Percentiles rank a stretch among this genome's conserved stretches.
These are phyloP conservation scores for Phainopepla nitens DNA, from an alignment of 2,113 vertebrate genomes.

Conservation along the genomic window DNA sequence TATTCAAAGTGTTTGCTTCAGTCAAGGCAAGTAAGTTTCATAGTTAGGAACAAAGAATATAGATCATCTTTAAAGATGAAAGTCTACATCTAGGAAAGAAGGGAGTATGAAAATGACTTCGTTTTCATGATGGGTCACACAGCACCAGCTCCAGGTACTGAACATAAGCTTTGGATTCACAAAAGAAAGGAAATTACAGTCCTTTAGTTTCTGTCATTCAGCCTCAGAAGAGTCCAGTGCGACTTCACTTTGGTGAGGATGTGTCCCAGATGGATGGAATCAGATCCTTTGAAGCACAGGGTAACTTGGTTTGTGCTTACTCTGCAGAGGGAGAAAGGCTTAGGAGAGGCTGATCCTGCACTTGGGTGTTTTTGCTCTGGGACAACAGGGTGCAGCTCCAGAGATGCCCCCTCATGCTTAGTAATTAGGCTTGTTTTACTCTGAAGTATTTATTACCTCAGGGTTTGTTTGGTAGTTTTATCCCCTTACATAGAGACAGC, in stretches of 20 bases:
- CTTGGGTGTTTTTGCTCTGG: accelerated
- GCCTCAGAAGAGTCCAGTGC: background rate
- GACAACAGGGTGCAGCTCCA: accelerated
- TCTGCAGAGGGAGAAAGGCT: background rate
- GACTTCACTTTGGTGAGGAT: background rate
- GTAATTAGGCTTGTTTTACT: background rate
- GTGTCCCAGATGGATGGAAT: background rate
- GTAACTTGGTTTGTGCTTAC: background rate
- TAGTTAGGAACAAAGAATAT: background rate
- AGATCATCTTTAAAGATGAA: background rate
- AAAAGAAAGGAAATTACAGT: background rate
- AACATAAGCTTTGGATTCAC: background rate
- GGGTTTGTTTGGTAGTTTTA: background rate
- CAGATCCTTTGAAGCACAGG: background rate
- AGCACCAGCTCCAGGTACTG: background rate
- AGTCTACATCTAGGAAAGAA: background rate
- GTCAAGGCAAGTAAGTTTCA: background rate
- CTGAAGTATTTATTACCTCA: background rate
- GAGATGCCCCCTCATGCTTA: background rate
- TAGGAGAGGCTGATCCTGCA: background rate
- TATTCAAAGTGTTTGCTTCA: background rate
- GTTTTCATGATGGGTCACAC: background rate
- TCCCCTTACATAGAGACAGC: too few species aligned
- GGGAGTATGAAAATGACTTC: background rate
- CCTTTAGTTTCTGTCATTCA: background rate